These are phyloP conservation scores for Maconellicoccus hirsutus DNA, from an alignment of 1,140 invertebrate genomes.

Conservation along the genomic window DNA sequence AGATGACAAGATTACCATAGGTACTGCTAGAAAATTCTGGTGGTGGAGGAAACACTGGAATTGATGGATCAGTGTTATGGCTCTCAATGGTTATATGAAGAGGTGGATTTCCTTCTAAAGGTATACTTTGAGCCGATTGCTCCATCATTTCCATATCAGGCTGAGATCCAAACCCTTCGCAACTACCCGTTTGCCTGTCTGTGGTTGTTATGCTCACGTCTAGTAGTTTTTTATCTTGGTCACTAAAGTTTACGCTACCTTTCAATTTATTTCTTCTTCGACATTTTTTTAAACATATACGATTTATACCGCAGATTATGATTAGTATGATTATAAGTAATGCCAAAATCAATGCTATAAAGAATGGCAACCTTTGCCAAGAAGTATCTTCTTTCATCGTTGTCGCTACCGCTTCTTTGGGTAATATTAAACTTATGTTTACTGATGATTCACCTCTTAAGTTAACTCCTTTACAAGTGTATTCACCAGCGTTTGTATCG, in stretches of 20 bases:
- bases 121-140: conserved; percentile 30
- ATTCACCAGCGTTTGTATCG: conserved; percentile 64
- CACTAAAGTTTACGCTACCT: conserved; percentile 63
- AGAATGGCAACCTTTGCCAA: conserved; percentile 44
- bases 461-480: conserved; percentile 65
- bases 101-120: conserved; percentile 43
- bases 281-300: conserved; percentile 36
- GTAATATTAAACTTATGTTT: conserved; percentile 57
- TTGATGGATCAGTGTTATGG: conserved; percentile 36
- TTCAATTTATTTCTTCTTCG: conserved; percentile 52
- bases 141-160: conserved; percentile 37
- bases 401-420: conserved; percentile 51
- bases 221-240: conserved; percentile 70
- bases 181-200: conserved; percentile 42
- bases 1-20: conserved; percentile 62
- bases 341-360: conserved; percentile 38
- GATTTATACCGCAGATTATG: conserved; percentile 10
- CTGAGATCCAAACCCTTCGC: conserved; percentile 39
- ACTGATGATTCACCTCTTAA: conserved; percentile 52
- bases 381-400: conserved; percentile 48
- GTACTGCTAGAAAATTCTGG: conserved; percentile 52
- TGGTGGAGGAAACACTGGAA: conserved; percentile 46
- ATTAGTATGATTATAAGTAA: conserved; percentile 6
- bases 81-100: conserved; percentile 69
- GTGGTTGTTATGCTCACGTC: conserved; percentile 64